Conservation (phyloP, 2,797 vertebrate genomes). For the Acipenser oxyrinchus region DNA sequence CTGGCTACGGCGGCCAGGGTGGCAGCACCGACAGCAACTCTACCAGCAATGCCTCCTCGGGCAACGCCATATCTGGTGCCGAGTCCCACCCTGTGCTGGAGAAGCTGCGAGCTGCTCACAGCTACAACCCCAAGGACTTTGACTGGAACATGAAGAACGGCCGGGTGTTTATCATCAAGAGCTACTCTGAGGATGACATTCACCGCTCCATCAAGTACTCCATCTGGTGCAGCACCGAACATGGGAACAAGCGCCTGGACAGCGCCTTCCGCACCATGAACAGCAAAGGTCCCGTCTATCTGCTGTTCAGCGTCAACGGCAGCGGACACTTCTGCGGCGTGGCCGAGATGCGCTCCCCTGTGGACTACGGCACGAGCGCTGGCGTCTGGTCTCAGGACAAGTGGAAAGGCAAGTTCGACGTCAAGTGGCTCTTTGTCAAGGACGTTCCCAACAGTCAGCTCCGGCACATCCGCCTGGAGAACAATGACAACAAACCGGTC, state of each 20-base stretch:
- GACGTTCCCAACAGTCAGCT: conserved; percentile 94
- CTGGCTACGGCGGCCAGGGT: conserved; percentile 71
- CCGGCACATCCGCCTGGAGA: conserved; percentile 91
- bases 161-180: conserved; percentile 94
- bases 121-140: conserved; percentile 92
- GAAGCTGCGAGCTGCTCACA: conserved; percentile 84
- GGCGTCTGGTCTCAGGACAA: conserved; percentile 98
- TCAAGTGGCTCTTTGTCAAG: conserved; percentile 95
- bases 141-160: conserved; percentile 91
- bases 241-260: conserved; percentile 92
- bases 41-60: conserved; percentile 44
- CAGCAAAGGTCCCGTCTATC: conserved; percentile 80
- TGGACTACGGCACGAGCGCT: conserved; percentile 92
- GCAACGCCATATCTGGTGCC: conserved; percentile 39
- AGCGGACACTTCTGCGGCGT: conserved; percentile 93
- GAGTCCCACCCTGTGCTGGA: conserved; percentile 88
- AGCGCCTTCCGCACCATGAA: conserved; percentile 78
- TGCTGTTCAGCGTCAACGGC: conserved; percentile 91
- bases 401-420: conserved; percentile 95
- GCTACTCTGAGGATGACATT: conserved; percentile 96
- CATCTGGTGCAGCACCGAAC: conserved; percentile 98
- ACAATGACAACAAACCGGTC: conserved; percentile 95
- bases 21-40: conserved; percentile 46
- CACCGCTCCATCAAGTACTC: conserved; percentile 99
- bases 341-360: conserved; percentile 90